phyloP scores from a whole-genome alignment of 2,797 vertebrate genomes.

The Pteropus rufus region DNA sequence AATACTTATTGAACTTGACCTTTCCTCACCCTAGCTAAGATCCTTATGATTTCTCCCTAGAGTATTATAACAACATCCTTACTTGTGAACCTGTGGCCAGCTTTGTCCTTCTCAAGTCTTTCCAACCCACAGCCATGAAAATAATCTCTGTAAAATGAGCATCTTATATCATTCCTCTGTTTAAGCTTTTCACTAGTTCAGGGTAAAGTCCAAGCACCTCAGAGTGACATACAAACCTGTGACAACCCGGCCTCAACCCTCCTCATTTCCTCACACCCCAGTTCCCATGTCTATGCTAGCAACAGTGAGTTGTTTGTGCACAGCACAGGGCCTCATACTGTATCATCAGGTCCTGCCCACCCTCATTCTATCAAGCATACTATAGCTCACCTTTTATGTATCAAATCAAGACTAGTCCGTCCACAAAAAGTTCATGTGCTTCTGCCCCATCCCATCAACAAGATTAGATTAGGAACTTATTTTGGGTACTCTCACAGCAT shows the following conservation, averaged over 20 bases:
- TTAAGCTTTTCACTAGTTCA: neutral
- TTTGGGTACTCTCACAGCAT: neutral
- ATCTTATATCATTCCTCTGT: neutral
- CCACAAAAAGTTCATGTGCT: neutral
- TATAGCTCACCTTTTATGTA: neutral
- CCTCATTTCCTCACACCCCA: neutral
- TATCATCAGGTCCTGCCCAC: neutral
- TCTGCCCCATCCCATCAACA: neutral
- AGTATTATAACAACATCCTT: neutral
- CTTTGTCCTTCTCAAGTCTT: neutral
- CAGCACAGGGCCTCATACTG: neutral
- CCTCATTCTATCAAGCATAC: neutral
- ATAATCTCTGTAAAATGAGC: neutral
- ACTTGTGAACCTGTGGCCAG: neutral
- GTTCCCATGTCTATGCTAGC: neutral
- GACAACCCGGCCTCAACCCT: neutral
- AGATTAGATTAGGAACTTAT: neutral
- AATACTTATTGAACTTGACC: neutral
- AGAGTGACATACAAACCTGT: neutral
- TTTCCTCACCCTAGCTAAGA: neutral
- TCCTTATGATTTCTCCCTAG: neutral
- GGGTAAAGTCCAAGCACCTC: neutral
- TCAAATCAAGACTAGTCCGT: neutral
- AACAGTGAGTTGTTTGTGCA: neutral
- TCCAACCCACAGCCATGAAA: neutral